Conservation (phyloP, 2,888 invertebrate genomes). For the Parnassius glacialis region DNA sequence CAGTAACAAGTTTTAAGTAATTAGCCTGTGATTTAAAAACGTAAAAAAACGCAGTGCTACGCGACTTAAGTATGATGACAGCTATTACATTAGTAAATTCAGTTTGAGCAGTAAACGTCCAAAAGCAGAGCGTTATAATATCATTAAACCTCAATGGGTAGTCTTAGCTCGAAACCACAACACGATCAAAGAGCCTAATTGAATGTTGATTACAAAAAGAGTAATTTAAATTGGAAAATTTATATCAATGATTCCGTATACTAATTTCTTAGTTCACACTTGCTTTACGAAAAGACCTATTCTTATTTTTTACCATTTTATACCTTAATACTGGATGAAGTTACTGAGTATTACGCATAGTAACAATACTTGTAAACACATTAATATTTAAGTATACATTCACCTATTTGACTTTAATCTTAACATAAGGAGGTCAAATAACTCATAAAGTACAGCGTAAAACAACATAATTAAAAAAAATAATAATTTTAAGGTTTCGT, state of each 20-base stretch:
- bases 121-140: not conserved
- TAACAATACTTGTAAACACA: conserved; percentile 38
- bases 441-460: conserved; percentile 30
- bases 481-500: not conserved
- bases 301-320: not conserved
- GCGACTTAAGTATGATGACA: too few relatives aligned
- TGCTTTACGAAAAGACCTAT: too few relatives aligned
- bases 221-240: too few relatives aligned
- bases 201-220: not conserved
- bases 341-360: conserved; percentile 23
- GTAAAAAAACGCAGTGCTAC: too few relatives aligned
- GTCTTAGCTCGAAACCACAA: not conserved
- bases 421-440: conserved; percentile 40
- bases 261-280: too few relatives aligned
- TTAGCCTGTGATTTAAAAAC: too few relatives aligned
- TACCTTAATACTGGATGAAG: conserved; percentile 19
- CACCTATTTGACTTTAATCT: conserved; percentile 40
- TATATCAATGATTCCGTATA: too few relatives aligned
- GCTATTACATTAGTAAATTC: too few relatives aligned
- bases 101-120: too few relatives aligned
- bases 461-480: conserved; percentile 28
- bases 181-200: not conserved
- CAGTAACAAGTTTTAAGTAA: too few relatives aligned
- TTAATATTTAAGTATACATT: conserved; percentile 45
- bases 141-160: conserved; percentile 3